These are phyloP conservation scores for Hirtodrosophila duncani DNA, from an alignment of 2,888 invertebrate genomes.

Conservation along the genomic window DNA sequence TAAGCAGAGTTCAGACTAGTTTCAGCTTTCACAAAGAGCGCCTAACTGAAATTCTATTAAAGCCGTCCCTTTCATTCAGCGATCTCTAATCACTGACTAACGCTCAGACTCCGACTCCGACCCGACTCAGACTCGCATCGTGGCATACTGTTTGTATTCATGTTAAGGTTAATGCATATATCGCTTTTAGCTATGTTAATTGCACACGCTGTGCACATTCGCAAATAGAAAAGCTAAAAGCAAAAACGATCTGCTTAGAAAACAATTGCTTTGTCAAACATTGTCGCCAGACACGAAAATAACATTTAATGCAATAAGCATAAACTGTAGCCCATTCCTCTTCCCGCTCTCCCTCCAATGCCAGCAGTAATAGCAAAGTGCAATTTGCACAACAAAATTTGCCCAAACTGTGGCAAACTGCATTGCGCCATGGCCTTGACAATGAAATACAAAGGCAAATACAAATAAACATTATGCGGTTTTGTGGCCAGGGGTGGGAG, in stretches of 20 bases:
- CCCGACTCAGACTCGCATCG: constrained; percentile 3
- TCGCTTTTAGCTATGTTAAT: constrained; percentile 43
- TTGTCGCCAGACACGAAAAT: not conserved
- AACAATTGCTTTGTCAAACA: not conserved
- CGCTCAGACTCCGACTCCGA: constrained; percentile 8
- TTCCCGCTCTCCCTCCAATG: not conserved
- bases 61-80: too few species aligned
- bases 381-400: constrained; percentile 15
- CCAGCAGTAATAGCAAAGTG: not conserved
- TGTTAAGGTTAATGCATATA: constrained; percentile 64
- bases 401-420: too few species aligned
- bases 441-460: constrained; percentile 38
- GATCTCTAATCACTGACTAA: constrained; percentile 5
- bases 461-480: constrained; percentile 13
- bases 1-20: too few species aligned
- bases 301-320: too few species aligned
- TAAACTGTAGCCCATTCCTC: not conserved
- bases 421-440: constrained; percentile 55
- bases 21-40: too few species aligned
- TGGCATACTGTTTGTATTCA: constrained; percentile 40
- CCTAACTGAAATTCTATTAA: too few species aligned
- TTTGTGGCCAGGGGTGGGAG: constrained; percentile 3
- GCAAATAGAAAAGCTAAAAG: not conserved
- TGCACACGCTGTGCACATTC: constrained; percentile 22
- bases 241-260: too few species aligned